Percentiles rank a stretch among this genome's conserved stretches.
Conservation (phyloP, 2,113 vertebrate species). For the Phrynosoma blainvillii region DNA sequence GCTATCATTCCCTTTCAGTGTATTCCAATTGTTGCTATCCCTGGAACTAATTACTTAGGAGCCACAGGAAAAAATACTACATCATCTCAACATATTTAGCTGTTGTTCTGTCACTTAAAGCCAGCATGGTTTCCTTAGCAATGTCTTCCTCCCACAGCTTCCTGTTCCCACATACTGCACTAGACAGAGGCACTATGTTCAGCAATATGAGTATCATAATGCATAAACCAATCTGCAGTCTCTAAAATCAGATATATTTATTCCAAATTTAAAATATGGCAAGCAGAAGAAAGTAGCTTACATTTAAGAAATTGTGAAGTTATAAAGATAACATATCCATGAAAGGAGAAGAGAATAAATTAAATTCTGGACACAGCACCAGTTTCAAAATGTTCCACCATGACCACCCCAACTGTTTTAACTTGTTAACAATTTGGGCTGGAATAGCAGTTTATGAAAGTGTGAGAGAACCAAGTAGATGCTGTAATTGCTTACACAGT, state of each 20-base stretch:
- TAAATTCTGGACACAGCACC: background rate
- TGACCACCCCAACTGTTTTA: background rate
- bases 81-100: constrained; percentile 6
- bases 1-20: background rate
- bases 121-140: constrained; percentile 21
- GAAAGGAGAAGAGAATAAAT: background rate
- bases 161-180: constrained; percentile 1
- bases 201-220: constrained; percentile 19
- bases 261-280: background rate
- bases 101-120: constrained; percentile 24
- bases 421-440: background rate
- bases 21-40: background rate
- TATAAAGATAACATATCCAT: background rate
- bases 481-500: background rate
- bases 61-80: background rate
- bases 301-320: constrained; percentile 8
- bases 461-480: background rate
- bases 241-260: background rate
- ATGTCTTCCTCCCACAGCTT: constrained; percentile 27
- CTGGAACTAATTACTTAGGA: constrained; percentile 21
- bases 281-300: background rate
- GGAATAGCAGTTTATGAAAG: background rate
- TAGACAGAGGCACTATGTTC: background rate
- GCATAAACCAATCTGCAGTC: background rate
- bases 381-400: background rate